A percentile compares a stretch with the other conserved stretches of the same genome.
phyloP scores from a whole-genome alignment of 1,140 invertebrate genomes.

The Venturia canescens region DNA sequence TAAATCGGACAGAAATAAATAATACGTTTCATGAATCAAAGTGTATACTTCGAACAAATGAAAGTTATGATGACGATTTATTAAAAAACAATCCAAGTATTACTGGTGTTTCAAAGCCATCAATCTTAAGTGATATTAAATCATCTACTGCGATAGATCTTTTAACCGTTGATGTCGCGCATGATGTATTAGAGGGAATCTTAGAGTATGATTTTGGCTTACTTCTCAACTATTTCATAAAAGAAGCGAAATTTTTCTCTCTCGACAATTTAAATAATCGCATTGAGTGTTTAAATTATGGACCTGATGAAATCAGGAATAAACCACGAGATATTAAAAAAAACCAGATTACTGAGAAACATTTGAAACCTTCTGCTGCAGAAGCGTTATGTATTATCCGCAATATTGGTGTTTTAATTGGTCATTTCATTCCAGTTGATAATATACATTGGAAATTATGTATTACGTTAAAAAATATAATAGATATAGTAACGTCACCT shows the following conservation, averaged over 20 bases:
- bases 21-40: conserved; percentile 15
- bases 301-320: conserved; percentile 20
- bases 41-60: conserved; percentile 45
- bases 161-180: conserved; percentile 47
- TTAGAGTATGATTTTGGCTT: conserved; percentile 46
- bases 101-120: conserved; percentile 23
- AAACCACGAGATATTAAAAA: not conserved
- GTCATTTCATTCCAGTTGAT: conserved; percentile 6
- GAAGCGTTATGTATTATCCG: conserved; percentile 29
- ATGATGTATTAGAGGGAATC: conserved; percentile 47
- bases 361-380: not conserved
- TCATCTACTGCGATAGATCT: conserved; percentile 32
- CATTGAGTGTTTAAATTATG: not conserved
- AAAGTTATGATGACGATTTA: conserved; percentile 45
- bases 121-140: conserved; percentile 23
- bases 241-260: conserved; percentile 4
- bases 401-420: conserved; percentile 23
- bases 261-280: conserved; percentile 6
- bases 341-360: not conserved
- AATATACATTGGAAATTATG: conserved; percentile 20
- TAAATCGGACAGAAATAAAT: conserved; percentile 12
- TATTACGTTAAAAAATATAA: conserved; percentile 22
- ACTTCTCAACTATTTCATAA: conserved; percentile 36
- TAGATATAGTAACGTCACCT: not conserved
- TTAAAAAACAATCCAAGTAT: conserved; percentile 10